A percentile compares a stretch with the other conserved stretches of the same genome.
Evolutionary conservation across 2,888 invertebrate species (phyloP).

Genomic region (Troides helena): DNA sequence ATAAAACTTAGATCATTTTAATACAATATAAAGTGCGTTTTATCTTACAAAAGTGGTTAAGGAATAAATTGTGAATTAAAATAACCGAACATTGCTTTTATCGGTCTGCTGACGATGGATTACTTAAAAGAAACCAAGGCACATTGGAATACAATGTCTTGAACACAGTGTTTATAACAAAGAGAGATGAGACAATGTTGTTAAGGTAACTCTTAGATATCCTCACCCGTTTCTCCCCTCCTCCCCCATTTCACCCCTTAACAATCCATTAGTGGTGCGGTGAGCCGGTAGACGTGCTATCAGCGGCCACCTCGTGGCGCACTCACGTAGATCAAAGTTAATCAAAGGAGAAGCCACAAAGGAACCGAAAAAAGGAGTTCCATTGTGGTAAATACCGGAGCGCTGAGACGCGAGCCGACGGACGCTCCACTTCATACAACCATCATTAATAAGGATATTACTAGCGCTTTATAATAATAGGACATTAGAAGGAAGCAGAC

Average conservation of each 20-base stretch:
- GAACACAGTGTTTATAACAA: neutral
- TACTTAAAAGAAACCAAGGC: too few species aligned
- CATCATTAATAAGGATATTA: too few species aligned
- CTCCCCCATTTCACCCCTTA: constrained; percentile 17
- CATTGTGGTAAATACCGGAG: constrained; percentile 62
- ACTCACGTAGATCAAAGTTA: constrained; percentile 80
- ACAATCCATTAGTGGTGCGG: constrained; percentile 67
- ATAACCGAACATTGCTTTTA: too few species aligned
- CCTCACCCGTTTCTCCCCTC: neutral
- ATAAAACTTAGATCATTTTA: too few species aligned
- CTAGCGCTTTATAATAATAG: too few species aligned
- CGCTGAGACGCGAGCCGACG: constrained; percentile 24
- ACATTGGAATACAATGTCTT: neutral
- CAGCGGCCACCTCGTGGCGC: constrained; percentile 39
- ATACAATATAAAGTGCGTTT: too few species aligned
- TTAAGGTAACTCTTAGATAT: constrained; percentile 17
- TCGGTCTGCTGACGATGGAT: too few species aligned
- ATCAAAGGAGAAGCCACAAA: constrained; percentile 76
- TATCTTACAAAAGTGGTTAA: too few species aligned
- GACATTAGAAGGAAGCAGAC: too few species aligned
- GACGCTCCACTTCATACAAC: constrained; percentile 49
- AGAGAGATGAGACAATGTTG: constrained; percentile 14
- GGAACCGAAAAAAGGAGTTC: constrained; percentile 70
- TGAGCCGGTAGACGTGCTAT: constrained; percentile 13
- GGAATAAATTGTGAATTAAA: too few species aligned